Conservation (phyloP, 2,797 vertebrate species). For the Girardinus metallicus region DNA sequence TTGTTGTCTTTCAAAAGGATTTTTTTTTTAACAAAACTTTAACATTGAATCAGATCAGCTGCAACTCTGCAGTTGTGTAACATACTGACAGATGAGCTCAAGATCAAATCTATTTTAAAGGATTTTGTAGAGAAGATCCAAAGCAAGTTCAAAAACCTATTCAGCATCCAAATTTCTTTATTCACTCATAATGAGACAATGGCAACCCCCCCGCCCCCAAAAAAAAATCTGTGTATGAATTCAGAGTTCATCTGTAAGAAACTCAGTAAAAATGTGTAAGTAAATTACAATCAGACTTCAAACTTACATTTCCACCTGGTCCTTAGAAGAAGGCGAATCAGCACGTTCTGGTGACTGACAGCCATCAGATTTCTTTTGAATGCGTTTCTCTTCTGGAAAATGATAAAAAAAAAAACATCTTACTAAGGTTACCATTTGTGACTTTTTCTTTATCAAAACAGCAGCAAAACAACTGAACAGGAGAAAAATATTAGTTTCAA, state of each 20-base stretch:
- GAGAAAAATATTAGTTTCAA: conserved; percentile 22
- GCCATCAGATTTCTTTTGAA: conserved; percentile 92
- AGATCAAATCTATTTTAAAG: not conserved
- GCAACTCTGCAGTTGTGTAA: not conserved
- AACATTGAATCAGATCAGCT: not conserved
- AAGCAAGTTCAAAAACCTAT: not conserved
- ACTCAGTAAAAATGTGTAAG: no score
- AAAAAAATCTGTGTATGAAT: no score
- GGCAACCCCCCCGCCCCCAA: no score
- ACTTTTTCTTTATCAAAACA: not conserved
- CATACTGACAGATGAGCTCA: not conserved
- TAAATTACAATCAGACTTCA: not conserved
- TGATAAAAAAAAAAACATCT: conserved; percentile 40
- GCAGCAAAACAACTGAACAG: not conserved
- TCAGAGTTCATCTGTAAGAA: not conserved
- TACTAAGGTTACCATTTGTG: not conserved
- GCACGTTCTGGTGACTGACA: conserved; percentile 92
- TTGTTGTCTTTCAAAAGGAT: not conserved
- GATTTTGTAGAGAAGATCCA: not conserved
- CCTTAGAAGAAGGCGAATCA: conserved; percentile 94
- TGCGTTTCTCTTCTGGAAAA: conserved; percentile 91
- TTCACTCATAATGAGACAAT: not conserved
- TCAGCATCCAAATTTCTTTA: not conserved
- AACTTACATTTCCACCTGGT: conserved; percentile 99
- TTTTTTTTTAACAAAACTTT: not conserved